phyloP scores from a whole-genome alignment of 2,797 vertebrate species.

The Cynodonichthys magdalenae region DNA sequence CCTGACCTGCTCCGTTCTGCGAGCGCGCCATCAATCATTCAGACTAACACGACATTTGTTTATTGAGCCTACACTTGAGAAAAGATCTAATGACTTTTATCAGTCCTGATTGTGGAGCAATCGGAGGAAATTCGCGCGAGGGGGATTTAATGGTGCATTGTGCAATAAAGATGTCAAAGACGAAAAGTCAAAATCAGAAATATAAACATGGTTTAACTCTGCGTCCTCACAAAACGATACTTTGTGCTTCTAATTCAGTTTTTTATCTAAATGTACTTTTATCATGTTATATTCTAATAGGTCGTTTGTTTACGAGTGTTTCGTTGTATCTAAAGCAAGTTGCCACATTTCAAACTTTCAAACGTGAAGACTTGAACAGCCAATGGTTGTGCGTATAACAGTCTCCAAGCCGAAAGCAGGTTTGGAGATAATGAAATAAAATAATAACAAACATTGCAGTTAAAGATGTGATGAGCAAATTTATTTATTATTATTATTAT shows the following conservation, averaged over 20 bases:
- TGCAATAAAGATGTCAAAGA: neutral
- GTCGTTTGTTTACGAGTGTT: no score
- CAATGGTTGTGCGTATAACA: neutral
- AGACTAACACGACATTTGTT: slow-evolving; percentile 93
- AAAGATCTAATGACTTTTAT: slow-evolving; percentile 86
- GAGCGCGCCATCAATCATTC: slow-evolving; percentile 89
- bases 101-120: slow-evolving; percentile 73
- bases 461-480: neutral
- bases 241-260: neutral
- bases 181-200: neutral
- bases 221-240: neutral
- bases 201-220: no score
- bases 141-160: slow-evolving; percentile 6
- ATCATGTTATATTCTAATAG: neutral
- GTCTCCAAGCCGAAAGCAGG: no score
- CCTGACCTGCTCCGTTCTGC: slow-evolving; percentile 87
- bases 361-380: no score
- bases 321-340: neutral
- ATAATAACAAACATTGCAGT: neutral
- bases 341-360: no score
- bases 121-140: slow-evolving; percentile 16
- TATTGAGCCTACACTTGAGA: slow-evolving; percentile 82
- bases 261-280: neutral
- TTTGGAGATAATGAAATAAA: neutral
- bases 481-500: no score